A percentile compares a stretch with the other conserved stretches of the same genome.
phyloP scores from a whole-genome alignment of 2,113 vertebrate genomes.

The Acrocephalus kingi region DNA sequence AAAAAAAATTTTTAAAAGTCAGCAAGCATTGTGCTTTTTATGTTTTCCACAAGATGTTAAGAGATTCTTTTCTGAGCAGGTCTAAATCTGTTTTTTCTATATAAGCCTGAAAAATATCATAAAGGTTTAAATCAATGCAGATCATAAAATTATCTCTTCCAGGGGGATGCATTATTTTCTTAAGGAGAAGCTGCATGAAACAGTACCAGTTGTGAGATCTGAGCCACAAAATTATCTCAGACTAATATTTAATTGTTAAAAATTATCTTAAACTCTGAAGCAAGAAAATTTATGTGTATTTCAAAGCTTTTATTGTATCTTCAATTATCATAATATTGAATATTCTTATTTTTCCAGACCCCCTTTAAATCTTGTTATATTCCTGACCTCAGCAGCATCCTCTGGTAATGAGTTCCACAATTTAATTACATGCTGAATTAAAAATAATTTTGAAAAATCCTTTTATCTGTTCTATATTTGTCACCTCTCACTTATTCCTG shows the following conservation, averaged over 20 bases:
- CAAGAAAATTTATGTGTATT: conserved; percentile 7
- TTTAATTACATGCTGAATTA: conserved; percentile 30
- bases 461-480: conserved; percentile 9
- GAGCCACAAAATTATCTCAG: conserved; percentile 15
- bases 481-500: neutral
- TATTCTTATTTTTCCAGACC: conserved; percentile 46
- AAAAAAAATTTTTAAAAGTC: neutral
- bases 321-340: conserved; percentile 30
- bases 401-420: conserved; percentile 52
- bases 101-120: neutral
- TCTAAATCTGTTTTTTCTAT: neutral
- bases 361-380: conserved; percentile 59
- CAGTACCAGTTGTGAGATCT: neutral
- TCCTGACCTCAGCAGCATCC: conserved; percentile 62
- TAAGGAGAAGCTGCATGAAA: neutral
- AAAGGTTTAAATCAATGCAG: neutral
- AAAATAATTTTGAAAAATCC: neutral
- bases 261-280: conserved; percentile 9
- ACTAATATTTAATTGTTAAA: conserved; percentile 16
- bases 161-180: neutral
- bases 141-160: neutral
- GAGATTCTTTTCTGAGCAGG: neutral
- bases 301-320: neutral
- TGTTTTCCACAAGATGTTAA: neutral
- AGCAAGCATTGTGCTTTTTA: neutral